phyloP scores from a whole-genome alignment of 2,113 vertebrate genomes.

The Pituophis catenifer region DNA sequence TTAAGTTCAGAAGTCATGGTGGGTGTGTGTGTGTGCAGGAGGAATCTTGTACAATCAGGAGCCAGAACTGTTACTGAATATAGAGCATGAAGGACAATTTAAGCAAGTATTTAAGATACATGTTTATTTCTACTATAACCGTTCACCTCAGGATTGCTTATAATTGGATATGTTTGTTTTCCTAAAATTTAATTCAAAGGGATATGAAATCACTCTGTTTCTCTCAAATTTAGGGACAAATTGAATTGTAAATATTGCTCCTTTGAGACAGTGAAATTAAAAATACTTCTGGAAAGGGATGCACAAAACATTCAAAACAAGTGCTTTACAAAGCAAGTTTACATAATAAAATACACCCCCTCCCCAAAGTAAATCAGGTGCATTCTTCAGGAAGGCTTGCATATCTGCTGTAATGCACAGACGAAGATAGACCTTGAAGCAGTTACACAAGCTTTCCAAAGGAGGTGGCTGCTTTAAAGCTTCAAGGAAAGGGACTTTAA shows the following conservation, averaged over 20 bases:
- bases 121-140: neutral
- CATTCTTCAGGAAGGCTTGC: neutral
- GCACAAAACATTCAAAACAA: neutral
- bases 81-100: neutral
- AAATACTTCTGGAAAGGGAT: neutral
- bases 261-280: neutral
- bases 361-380: neutral
- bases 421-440: neutral
- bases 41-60: neutral
- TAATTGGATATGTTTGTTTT: neutral
- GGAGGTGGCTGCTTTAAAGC: neutral
- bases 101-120: neutral
- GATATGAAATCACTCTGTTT: neutral
- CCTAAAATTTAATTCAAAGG: neutral
- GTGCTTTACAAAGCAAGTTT: neutral
- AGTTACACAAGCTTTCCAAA: neutral
- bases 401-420: neutral
- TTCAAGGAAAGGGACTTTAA: neutral
- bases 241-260: neutral
- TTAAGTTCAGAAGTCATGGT: neutral
- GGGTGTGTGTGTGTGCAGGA: neutral
- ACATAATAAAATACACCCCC: neutral
- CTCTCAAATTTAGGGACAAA: neutral
- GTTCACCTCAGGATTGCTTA: neutral
- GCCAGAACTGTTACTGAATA: neutral